These are phyloP conservation scores for Thymallus thymallus DNA, from an alignment of 2,113 vertebrate species.

Conservation along the genomic window DNA sequence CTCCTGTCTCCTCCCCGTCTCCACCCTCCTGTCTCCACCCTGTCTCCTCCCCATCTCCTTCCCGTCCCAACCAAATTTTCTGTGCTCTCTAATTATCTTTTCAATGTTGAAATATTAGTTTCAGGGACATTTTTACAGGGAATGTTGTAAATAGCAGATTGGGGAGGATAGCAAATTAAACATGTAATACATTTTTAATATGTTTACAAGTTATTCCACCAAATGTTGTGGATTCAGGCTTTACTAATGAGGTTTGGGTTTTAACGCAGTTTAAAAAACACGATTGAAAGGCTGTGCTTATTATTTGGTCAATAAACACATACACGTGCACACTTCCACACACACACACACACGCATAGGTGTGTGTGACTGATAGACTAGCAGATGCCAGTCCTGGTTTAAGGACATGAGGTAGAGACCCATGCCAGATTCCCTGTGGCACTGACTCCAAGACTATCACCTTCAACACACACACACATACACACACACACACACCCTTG, in stretches of 20 bases:
- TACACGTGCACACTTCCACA: not conserved
- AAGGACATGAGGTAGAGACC: conserved; percentile 32
- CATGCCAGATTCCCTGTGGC: conserved; percentile 23
- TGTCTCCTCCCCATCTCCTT: not conserved
- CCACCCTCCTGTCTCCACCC: no score
- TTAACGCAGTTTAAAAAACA: conserved; percentile 41
- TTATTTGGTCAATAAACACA: not conserved
- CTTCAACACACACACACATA: conserved; percentile 10
- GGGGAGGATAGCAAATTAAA: conserved; percentile 56
- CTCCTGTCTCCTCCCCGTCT: no score
- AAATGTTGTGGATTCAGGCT: conserved; percentile 62
- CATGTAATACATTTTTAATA: conserved; percentile 71
- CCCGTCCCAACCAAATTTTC: not conserved
- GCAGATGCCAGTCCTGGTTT: conserved; percentile 6
- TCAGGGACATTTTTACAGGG: conserved; percentile 36
- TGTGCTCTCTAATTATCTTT: conserved; percentile 7
- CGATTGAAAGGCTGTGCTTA: conserved; percentile 16
- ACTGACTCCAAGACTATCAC: not conserved
- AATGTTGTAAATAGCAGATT: conserved; percentile 38
- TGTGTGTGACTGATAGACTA: conserved; percentile 6
- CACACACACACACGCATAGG: not conserved
- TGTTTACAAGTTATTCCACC: conserved; percentile 70
- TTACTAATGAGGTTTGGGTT: conserved; percentile 58
- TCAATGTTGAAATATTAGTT: conserved; percentile 36
- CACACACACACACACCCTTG: conserved; percentile 30